Evolutionary conservation across 1,140 invertebrate genomes (phyloP).

Genomic region (Amphibalanus amphitrite): DNA sequence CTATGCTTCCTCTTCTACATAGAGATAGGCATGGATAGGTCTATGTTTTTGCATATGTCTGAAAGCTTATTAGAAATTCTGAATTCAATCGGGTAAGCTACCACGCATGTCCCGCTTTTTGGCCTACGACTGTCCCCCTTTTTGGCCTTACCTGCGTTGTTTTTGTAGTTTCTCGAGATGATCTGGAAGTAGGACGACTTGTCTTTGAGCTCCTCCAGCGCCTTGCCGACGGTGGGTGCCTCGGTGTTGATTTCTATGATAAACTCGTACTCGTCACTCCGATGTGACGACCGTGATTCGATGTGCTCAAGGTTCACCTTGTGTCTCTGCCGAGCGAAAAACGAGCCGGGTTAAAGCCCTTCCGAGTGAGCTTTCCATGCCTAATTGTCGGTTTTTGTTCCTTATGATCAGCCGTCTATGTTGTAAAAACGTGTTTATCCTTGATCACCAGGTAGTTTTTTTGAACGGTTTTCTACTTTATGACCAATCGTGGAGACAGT

Average conservation of each 20-base stretch:
- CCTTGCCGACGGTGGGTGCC: conserved; percentile 44
- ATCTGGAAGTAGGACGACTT: conserved; percentile 61
- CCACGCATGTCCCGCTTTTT: no score
- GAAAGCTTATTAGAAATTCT: no score
- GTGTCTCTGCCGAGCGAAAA: conserved; percentile 39
- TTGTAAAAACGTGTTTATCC: no score
- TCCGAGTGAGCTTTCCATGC: conserved; percentile 7
- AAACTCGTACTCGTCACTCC: conserved; percentile 74
- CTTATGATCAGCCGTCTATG: conserved; percentile 12
- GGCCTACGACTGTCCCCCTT: no score
- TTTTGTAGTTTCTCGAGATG: conserved; percentile 66
- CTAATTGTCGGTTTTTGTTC: conserved; percentile 8
- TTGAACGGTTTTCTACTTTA: no score
- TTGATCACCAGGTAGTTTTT: no score
- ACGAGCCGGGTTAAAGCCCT: conserved; percentile 8
- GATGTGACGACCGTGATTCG: conserved; percentile 65
- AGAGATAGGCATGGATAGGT: no score
- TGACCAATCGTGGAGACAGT: no score
- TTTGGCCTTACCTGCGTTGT: conserved; percentile 41
- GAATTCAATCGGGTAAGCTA: no score
- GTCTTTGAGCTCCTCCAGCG: conserved; percentile 47
- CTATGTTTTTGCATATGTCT: no score
- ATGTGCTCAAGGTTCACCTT: conserved; percentile 75
- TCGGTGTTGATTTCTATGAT: conserved; percentile 61
- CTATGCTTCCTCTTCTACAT: no score